Conservation (phyloP, 2,113 vertebrate genomes). For the Neolamprologus kungweensis region DNA sequence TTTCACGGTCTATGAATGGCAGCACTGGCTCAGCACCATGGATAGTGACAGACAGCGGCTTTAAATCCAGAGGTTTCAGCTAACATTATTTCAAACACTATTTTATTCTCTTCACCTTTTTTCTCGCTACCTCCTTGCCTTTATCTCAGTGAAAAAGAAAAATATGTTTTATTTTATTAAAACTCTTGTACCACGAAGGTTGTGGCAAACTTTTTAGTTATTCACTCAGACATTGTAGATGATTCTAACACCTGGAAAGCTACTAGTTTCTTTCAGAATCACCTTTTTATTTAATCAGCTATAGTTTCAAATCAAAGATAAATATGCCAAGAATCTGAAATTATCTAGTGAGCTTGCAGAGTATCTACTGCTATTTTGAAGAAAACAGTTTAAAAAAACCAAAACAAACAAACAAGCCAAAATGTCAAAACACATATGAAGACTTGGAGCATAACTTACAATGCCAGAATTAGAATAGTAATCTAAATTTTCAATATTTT, state of each 20-base stretch:
- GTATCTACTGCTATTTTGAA: background rate
- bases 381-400: background rate
- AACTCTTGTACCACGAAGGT: background rate
- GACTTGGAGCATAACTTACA: background rate
- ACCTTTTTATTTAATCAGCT: background rate
- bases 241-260: constrained; percentile 22
- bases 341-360: background rate
- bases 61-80: background rate
- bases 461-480: background rate
- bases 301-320: background rate
- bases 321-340: background rate
- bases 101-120: background rate
- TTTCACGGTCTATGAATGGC: constrained; percentile 11
- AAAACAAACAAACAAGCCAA: background rate
- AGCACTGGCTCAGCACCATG: constrained; percentile 57
- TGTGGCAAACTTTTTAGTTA: constrained; percentile 18
- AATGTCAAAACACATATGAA: background rate
- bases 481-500: background rate
- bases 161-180: background rate
- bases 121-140: background rate
- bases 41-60: constrained; percentile 54
- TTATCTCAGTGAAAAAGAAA: background rate
- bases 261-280: background rate
- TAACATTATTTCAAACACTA: background rate
- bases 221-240: background rate